Evolutionary conservation across 2,797 vertebrate species (phyloP).

Genomic region (Pseudomugil gertrudae): DNA sequence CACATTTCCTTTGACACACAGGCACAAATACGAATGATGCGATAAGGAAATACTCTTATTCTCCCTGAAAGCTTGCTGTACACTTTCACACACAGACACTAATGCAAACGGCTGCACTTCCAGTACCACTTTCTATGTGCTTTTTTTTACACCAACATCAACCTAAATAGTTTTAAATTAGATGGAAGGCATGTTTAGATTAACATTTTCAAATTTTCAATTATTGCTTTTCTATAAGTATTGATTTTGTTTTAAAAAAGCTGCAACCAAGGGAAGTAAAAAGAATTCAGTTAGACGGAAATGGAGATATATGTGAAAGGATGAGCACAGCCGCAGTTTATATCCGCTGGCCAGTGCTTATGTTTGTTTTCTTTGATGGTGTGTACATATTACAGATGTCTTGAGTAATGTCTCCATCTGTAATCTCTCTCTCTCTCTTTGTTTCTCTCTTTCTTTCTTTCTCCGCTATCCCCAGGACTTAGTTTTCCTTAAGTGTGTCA

Average conservation of each 20-base stretch:
- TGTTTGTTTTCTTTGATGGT: constrained; percentile 75
- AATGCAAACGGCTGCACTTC: background rate
- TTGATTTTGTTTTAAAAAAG: no score
- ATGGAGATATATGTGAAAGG: constrained; percentile 24
- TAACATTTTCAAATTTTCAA: background rate
- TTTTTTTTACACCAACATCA: background rate
- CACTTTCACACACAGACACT: background rate
- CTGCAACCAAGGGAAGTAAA: constrained; percentile 15
- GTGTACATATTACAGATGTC: constrained; percentile 83
- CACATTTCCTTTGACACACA: constrained; percentile 5
- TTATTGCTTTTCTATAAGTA: no score
- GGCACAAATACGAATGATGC: constrained; percentile 18
- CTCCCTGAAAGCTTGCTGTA: background rate
- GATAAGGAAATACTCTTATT: constrained; percentile 10
- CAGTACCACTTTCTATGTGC: background rate
- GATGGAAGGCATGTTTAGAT: constrained; percentile 15
- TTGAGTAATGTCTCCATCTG: constrained; percentile 80
- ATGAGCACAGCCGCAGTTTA: constrained; percentile 49
- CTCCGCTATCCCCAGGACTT: constrained; percentile 71
- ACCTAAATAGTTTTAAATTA: background rate
- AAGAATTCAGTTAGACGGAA: constrained; percentile 28
- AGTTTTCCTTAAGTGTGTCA: constrained; percentile 79
- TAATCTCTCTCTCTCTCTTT: constrained; percentile 65
- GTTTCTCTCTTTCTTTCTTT: constrained; percentile 37
- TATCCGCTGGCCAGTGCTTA: constrained; percentile 69